A percentile compares a stretch with the other conserved stretches of the same genome.
Conservation (phyloP, 2,113 vertebrate species). For the Osmerus eperlanus region DNA sequence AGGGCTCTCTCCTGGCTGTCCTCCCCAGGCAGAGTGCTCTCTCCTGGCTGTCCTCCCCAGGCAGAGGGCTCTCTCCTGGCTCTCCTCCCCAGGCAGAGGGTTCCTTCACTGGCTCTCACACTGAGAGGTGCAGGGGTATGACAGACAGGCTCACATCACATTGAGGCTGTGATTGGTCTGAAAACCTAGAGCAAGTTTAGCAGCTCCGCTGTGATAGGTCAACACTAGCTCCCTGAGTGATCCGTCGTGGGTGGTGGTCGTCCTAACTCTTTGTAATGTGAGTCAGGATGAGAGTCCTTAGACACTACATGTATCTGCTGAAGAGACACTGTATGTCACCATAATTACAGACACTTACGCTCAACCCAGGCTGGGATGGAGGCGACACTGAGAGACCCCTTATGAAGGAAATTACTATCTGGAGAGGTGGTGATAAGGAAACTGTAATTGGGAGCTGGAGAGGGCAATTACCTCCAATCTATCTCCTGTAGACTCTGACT, state of each 20-base stretch:
- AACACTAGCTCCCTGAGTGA: not conserved
- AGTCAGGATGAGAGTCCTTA: constrained; percentile 40
- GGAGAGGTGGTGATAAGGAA: constrained; percentile 55
- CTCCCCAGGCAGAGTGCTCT: too few species aligned
- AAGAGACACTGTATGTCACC: constrained; percentile 40
- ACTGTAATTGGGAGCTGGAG: constrained; percentile 53
- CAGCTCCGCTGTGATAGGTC: too few species aligned
- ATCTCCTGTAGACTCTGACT: constrained; percentile 8
- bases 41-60: too few species aligned
- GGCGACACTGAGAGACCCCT: constrained; percentile 46
- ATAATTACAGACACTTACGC: constrained; percentile 55
- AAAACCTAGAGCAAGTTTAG: too few species aligned
- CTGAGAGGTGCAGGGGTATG: too few species aligned
- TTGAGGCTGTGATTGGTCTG: too few species aligned
- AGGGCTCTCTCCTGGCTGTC: too few species aligned
- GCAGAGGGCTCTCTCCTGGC: too few species aligned
- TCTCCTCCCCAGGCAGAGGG: too few species aligned
- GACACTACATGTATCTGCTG: constrained; percentile 29
- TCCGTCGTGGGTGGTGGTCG: constrained; percentile 9
- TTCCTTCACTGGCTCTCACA: too few species aligned
- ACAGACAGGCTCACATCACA: too few species aligned
- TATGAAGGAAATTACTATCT: constrained; percentile 60
- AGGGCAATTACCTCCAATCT: constrained; percentile 52
- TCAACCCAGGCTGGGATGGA: constrained; percentile 45
- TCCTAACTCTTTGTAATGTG: constrained; percentile 29